Conservation (phyloP, 2,888 invertebrate genomes). For the Agriopis leucophaearia region DNA sequence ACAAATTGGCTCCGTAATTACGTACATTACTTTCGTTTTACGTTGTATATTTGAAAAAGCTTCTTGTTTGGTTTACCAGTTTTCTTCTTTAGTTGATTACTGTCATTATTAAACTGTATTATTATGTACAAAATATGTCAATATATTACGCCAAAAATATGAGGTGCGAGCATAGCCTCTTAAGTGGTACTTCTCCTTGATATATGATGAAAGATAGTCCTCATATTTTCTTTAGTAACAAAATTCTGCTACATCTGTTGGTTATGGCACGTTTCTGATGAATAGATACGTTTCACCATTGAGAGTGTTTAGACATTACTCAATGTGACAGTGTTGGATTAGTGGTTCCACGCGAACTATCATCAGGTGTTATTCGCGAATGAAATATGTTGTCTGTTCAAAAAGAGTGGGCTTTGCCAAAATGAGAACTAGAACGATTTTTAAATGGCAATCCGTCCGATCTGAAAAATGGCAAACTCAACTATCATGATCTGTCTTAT, state of each 20-base stretch:
- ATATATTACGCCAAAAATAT: constrained; percentile 35
- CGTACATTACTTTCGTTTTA: constrained; percentile 19
- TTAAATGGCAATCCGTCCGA: too few species aligned
- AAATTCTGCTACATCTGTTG: constrained; percentile 26
- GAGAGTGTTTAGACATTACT: constrained; percentile 18
- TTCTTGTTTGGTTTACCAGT: background rate
- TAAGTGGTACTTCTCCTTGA: constrained; percentile 48
- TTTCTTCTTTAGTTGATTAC: too few species aligned
- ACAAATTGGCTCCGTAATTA: constrained; percentile 39
- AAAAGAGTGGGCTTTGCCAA: too few species aligned
- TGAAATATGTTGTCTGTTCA: constrained; percentile 10
- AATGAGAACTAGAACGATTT: too few species aligned
- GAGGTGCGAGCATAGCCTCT: constrained; percentile 31
- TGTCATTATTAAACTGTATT: background rate
- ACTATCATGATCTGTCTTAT: too few species aligned
- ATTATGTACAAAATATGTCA: constrained; percentile 17
- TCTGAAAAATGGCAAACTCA: too few species aligned
- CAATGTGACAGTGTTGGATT: constrained; percentile 20
- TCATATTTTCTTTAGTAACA: constrained; percentile 34
- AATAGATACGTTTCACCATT: constrained; percentile 24
- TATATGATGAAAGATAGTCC: constrained; percentile 42
- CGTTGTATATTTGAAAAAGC: constrained; percentile 6
- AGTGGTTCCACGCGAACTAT: constrained; percentile 9
- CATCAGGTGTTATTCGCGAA: constrained; percentile 19
- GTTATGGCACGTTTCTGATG: constrained; percentile 26